Base-by-base conservation (phyloP, 2,797 vertebrate genomes). In the Acropternis orthonyx region DNA sequence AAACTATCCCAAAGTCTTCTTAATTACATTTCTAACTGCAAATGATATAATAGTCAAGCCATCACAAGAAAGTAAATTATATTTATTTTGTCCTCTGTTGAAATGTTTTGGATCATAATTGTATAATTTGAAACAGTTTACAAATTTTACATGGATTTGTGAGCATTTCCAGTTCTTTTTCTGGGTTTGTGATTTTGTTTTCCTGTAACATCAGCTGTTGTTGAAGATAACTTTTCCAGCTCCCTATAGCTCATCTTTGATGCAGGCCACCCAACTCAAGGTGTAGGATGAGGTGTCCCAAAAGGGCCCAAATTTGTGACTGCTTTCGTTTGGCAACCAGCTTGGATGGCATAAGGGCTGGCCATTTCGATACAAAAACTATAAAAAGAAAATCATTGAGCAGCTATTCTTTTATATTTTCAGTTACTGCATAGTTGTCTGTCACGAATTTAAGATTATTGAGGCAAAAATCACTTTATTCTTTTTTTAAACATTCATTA, bases 1-100 rank as follows among this genome's bases (percentile, higher is more conserved):
- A 96, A 97, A 96, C 95, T 95, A 96, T 90, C 93, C 86, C 65
- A 52, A 86, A 89, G 44, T 61, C 22, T 24, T 93, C 71, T 87
- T 96, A 96, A 95, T 95, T 96, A 92, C 73, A 94, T 91, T 96
- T 88, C 95, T 79, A 96, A 91, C 54, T 82, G 78, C 83, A 96
- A 89, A 88, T 88, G 37, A 93, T 92, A 26, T 76, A 91, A 85
- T n/a, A 91, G 48, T 85, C 65, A 93, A 96, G 95, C 79, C 30
- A 54, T 54, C 52, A 54, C 36, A 92, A 94, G 76, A 85, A 93
- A 56, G 74, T 93, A 96, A 96, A 96, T 92, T 94, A 83, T 62
- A 78, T 86, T 93, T 95, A 78, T 86, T 88, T 97, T 49, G 58
- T 81, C 48, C 32, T 73, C 14, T 55, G 17, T 39, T 81, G 78